Evolutionary conservation across 2,888 invertebrate species (phyloP), one percentile per base, ranked within the genome.

Genomic region (Chrysopilus asiliformis): DNA sequence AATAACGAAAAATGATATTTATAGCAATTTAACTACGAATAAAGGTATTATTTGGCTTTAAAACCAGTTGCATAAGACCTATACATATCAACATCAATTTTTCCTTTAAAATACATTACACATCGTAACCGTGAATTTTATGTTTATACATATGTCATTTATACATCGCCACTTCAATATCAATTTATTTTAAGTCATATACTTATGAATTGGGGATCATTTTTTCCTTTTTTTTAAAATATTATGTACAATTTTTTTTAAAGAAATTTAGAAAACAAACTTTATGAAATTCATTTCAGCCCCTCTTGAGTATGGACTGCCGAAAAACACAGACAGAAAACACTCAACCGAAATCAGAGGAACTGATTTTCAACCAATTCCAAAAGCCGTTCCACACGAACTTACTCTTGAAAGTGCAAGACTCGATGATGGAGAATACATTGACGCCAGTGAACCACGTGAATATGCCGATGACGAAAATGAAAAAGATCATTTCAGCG

Each of bases 231-330:
- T n/a, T n/a, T n/a, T n/a, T n/a, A n/a, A n/a, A n/a, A n/a, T n/a
- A n/a, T n/a, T n/a, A n/a, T n/a, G n/a, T n/a, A n/a, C n/a, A n/a
- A n/a, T n/a, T n/a, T n/a, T n/a, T n/a, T n/a, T n/a, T n/a, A n/a
- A n/a, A n/a, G n/a, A n/a, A n/a, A n/a, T n/a, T n/a, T n/a, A n/a
- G 5, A 26, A 12, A 26, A 10, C 12, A 26, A 26, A 12, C 7
- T 26, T 26, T 13, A 7, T 13, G 26, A 3, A 26, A 26, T 14
- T 13, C 6, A 26, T 14, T 13, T 26, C 40, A 61, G 60, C 61
- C 57, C 50, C 57, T 49, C 52, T 53, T 53, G 61, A 61, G 47
- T 61, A 58, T 55, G 57, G 57, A 53, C 55, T 56, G 51, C 49
- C 59, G 53, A 57, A 54, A 51, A 58, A 53, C 55, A 49, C 61